phyloP scores from a whole-genome alignment of 2,113 vertebrate species.

The Leptodactylus fuscus region DNA sequence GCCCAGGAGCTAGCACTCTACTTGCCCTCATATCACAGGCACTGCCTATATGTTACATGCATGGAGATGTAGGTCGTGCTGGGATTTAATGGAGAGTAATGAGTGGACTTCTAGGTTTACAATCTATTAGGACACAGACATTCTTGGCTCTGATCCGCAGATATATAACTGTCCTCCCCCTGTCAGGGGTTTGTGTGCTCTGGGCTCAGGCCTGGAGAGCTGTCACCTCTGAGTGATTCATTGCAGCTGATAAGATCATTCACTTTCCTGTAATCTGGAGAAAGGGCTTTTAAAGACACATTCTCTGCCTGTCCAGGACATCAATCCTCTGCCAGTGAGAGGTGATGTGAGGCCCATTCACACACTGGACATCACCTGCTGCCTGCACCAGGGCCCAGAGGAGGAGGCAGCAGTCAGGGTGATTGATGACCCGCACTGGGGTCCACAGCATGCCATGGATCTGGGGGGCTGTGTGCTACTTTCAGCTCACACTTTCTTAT shows the following conservation, averaged over 20 bases:
- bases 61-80: too few relatives aligned
- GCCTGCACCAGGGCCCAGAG: neutral
- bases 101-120: too few relatives aligned
- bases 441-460: too few relatives aligned
- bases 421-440: too few relatives aligned
- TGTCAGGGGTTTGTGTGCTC: slow-evolving; percentile 22
- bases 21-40: too few relatives aligned
- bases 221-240: slow-evolving; percentile 47
- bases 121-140: slow-evolving; percentile 1
- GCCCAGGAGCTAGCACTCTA: slow-evolving; percentile 9
- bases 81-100: neutral
- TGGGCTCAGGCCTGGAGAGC: neutral
- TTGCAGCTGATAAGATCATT: slow-evolving; percentile 35
- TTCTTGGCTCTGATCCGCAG: neutral
- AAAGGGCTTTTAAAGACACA: slow-evolving; percentile 30
- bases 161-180: slow-evolving; percentile 5
- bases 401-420: neutral
- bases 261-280: slow-evolving; percentile 43
- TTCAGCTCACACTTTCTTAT: too few relatives aligned
- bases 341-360: neutral
- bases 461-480: too few relatives aligned
- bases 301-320: slow-evolving; percentile 30
- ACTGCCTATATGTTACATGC: too few relatives aligned
- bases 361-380: neutral
- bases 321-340: slow-evolving; percentile 20